These are phyloP conservation scores for Alitta virens DNA, from an alignment of 2,888 invertebrate species.

Conservation along the genomic window DNA sequence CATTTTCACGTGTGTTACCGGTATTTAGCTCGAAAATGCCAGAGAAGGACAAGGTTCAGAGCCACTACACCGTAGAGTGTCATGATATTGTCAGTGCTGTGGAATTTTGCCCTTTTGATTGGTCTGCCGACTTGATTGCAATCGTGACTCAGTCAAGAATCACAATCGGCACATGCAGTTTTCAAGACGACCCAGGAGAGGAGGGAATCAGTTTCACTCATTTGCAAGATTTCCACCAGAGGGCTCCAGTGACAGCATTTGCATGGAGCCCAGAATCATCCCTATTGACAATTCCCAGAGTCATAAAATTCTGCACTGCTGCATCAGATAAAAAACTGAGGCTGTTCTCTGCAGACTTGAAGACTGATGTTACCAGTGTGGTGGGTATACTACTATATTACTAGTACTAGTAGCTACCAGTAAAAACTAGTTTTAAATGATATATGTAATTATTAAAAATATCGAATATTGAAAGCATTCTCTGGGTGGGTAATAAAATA, in stretches of 20 bases:
- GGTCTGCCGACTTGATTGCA: conserved; percentile 45
- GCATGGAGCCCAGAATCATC: conserved; percentile 50
- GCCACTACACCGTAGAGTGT: conserved; percentile 12
- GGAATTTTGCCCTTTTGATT: conserved; percentile 44
- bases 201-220: conserved; percentile 40
- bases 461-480: too few species aligned
- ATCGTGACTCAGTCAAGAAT: conserved; percentile 43
- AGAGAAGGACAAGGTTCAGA: not conserved
- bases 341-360: conserved; percentile 43
- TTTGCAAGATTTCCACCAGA: conserved; percentile 43
- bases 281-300: conserved; percentile 21
- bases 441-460: too few species aligned
- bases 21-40: not conserved
- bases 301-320: conserved; percentile 38
- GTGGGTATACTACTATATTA: not conserved
- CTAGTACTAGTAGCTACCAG: not conserved
- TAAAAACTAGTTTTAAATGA: not conserved
- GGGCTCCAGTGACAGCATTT: conserved; percentile 38
- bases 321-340: conserved; percentile 43
- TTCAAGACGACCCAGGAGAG: conserved; percentile 42
- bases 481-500: too few species aligned
- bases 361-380: conserved; percentile 25
- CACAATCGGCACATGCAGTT: conserved; percentile 40
- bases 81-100: conserved; percentile 37
- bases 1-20: too few species aligned